These are phyloP conservation scores for Oceanites oceanicus DNA, from an alignment of 2,113 vertebrate genomes.

Conservation along the genomic window DNA sequence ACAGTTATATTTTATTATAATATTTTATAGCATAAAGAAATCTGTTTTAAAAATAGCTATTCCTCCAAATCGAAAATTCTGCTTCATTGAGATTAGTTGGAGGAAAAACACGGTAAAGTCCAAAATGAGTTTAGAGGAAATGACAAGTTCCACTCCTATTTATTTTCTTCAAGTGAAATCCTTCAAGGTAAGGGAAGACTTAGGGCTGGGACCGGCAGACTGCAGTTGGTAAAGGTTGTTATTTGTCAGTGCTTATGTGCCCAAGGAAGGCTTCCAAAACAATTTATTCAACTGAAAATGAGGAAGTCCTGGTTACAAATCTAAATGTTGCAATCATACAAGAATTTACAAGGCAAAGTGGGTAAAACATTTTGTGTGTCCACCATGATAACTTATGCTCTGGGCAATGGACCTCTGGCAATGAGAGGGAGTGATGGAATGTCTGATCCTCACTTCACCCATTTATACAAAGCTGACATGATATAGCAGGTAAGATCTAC, in stretches of 20 bases:
- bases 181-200: background rate
- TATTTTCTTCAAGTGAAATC: slow-evolving; percentile 17
- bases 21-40: background rate
- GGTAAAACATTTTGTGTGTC: background rate
- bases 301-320: background rate
- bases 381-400: background rate
- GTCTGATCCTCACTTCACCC: background rate
- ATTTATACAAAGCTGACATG: background rate
- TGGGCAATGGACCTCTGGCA: background rate
- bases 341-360: background rate
- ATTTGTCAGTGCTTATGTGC: background rate
- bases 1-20: background rate
- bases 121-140: background rate
- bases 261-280: slow-evolving; percentile 5
- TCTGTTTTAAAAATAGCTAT: background rate
- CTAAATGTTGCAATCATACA: background rate
- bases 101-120: background rate
- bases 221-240: background rate
- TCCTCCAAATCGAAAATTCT: background rate
- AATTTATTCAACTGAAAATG: background rate
- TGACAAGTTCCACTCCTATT: background rate
- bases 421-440: background rate
- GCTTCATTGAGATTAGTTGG: background rate
- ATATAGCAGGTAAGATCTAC: background rate
- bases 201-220: background rate